These are phyloP conservation scores for Melieria omissa DNA, from an alignment of 2,888 invertebrate genomes.

Conservation along the genomic window DNA sequence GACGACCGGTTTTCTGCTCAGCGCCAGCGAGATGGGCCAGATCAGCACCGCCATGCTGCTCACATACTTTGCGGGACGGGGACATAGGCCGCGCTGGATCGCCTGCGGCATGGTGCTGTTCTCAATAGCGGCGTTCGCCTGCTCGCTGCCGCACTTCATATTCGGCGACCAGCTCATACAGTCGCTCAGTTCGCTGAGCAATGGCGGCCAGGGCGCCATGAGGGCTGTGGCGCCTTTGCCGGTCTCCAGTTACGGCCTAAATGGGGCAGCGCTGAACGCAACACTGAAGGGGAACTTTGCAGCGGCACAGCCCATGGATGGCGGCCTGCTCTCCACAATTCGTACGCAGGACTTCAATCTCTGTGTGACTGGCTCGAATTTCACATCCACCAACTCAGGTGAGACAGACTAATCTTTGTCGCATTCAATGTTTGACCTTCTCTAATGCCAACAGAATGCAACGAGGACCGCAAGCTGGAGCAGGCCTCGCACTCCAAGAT, in stretches of 20 bases:
- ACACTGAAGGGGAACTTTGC: background rate
- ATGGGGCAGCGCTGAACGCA: slow-evolving; percentile 6
- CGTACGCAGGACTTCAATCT: slow-evolving; percentile 52
- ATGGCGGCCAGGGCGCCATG: slow-evolving; percentile 15
- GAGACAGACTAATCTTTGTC: slow-evolving; percentile 21
- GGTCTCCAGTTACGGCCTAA: slow-evolving; percentile 19
- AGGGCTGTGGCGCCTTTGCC: too few species aligned
- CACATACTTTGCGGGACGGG: slow-evolving; percentile 91
- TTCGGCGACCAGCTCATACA: slow-evolving; percentile 79
- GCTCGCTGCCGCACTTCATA: slow-evolving; percentile 87
- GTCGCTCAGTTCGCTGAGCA: slow-evolving; percentile 56
- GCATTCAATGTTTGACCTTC: background rate
- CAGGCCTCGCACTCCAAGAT: slow-evolving; percentile 80
- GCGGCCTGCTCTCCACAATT: too few species aligned
- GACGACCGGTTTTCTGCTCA: slow-evolving; percentile 88
- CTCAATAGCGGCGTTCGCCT: slow-evolving; percentile 85
- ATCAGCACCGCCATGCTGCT: slow-evolving; percentile 88
- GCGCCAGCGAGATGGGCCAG: slow-evolving; percentile 93
- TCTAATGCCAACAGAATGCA: slow-evolving; percentile 66
- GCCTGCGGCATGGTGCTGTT: slow-evolving; percentile 92
- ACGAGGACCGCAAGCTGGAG: slow-evolving; percentile 73
- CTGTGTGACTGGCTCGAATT: slow-evolving; percentile 51
- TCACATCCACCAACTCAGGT: slow-evolving; percentile 49
- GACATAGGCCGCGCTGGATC: slow-evolving; percentile 93
- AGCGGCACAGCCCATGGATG: background rate